These are phyloP conservation scores for Hermetia illucens DNA, from an alignment of 1,140 invertebrate species.

Conservation along the genomic window DNA sequence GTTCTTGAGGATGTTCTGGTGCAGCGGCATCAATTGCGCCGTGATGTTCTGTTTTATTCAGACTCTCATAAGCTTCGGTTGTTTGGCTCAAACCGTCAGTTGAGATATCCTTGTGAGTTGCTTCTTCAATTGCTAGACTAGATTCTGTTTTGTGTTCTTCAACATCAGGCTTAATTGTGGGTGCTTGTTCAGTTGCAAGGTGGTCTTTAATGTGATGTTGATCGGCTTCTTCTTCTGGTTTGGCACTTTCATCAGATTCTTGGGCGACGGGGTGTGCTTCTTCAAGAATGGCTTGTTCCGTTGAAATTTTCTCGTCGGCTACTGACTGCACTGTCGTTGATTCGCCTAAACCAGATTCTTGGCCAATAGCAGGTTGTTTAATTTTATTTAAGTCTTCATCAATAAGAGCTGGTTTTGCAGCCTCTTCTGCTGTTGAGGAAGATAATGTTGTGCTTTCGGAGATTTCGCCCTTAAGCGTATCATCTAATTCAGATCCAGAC, in stretches of 20 bases:
- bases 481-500: no score
- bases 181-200: slow-evolving; percentile 4
- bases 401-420: not conserved
- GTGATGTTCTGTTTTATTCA: slow-evolving; percentile 2
- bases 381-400: not conserved
- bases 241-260: no score
- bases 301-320: no score
- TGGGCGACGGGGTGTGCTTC: no score
- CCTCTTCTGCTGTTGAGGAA: not conserved
- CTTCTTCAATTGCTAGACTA: not conserved
- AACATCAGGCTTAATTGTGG: not conserved
- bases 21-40: no score
- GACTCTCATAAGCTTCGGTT: not conserved
- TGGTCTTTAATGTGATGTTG: not conserved
- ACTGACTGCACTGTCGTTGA: no score
- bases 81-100: slow-evolving; percentile 3
- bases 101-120: not conserved
- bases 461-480: no score
- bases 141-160: not conserved
- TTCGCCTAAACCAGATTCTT: no score
- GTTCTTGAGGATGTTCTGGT: no score
- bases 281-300: no score
- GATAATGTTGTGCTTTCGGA: not conserved
- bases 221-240: not conserved
- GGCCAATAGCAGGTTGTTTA: no score